Base-by-base conservation (phyloP, 92 coral and sea anemone species). In the Zoanthus sociatus region DNA sequence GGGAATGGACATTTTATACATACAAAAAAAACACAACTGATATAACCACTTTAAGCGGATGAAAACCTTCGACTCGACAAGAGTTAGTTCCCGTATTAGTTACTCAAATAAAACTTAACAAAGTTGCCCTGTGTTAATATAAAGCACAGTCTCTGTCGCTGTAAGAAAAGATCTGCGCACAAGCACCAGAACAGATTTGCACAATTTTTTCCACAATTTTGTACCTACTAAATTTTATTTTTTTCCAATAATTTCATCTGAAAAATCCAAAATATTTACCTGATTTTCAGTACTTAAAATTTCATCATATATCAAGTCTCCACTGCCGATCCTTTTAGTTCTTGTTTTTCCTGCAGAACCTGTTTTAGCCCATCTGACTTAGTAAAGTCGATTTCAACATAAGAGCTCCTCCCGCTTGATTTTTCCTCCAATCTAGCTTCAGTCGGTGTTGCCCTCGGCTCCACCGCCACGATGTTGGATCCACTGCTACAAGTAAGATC, bases 341-440 rank as follows among this genome's bases (percentile, higher is more conserved):
- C 94, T 87, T 90, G 88, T 12, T 75, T 88, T 32, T 93, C 91
- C 48, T 74, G 90, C 7, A 90, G 82, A 0, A 92, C 94, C 60
- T 93, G 95, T 30, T 92, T 82, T 61, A 97, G 88, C 15, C 98
- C 99, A 63, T 93, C 90, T 10, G 99, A 97, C 79, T 91, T 93
- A 12, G 95, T 92, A 53, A 95, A 95, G 86, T 97, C 99, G 31
- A 97, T 89, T 70, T 90, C 98, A 9, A 93, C 93, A 47, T 97
- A 97, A 0, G 90, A 66, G 20, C 85, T 64, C 11, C 13, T 66
- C 21, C 85, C 86, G 13, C 90, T 74, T 66, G 78, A 44, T n/a
- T 87, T 50, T 53, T 90, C 87, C 37, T 92, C 94, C 9, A 95
- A 92, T 60, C 84, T 92, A 5, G 95, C 89, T 13, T 93, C 92